Base-by-base conservation (phyloP, 2,113 vertebrate species). In the Kryptolebias marmoratus region DNA sequence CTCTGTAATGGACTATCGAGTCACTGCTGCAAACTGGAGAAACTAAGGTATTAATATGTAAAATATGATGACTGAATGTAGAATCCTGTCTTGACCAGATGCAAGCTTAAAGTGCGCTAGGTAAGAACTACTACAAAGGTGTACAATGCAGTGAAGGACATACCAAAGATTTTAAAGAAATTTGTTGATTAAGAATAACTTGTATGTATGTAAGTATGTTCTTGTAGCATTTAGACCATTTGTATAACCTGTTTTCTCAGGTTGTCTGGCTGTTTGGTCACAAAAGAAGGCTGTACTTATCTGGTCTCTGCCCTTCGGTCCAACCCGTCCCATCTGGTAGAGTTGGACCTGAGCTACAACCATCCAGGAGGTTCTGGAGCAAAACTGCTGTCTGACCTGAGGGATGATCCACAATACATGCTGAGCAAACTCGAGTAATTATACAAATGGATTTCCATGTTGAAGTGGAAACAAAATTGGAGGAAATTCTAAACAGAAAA, bases 271-370 rank as follows among this genome's bases (percentile, higher is more conserved):
- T 93, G 91, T 64, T 31, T 80, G 48, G 52, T 93, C 49, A 77
- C 83, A 30, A 54, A 75, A 44, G 0, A 16, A 0, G 86, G 83
- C n/a, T 92, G 89, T 80, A 16, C 0, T 12, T 11, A 4, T 66
- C 73, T 93, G 70, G 58, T 32, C 28, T 73, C 48, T 0, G 85
- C 77, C 50, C 76, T 91, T 0, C 4, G 10, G 2, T 77, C 60
- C 31, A 83, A 88, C 49, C 71, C 71, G 4, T 75, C 56, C 5
- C 36, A 59, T 31, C 77, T 91, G 52, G 72, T 0, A 4, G 73
- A 88, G 44, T 71, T 92, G 68, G 89, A 91, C 55, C 79, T 91
- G 57, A 90, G 86, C 56, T 86, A 85, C 68, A 91, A 91, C 53
- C 0, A 87, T 62, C 82, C 55, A 14, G 72, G 81, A 49, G 69